Conservation (phyloP, 64 coral and sea anemone genomes). For the Stichodactyla helianthus region DNA sequence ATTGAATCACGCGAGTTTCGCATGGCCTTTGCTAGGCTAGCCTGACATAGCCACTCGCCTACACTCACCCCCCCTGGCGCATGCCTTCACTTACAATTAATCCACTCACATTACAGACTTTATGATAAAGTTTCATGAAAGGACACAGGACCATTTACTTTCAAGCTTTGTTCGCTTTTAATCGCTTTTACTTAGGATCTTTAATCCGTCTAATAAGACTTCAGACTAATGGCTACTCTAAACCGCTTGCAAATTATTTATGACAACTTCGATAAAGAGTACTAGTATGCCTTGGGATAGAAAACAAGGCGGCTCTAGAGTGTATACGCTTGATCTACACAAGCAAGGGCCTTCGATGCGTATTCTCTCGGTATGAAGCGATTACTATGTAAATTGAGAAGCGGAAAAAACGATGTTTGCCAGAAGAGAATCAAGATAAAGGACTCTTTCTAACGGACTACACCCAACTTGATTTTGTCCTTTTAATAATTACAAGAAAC, state of each 20-base stretch:
- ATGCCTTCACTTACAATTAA: not conserved
- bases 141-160: not conserved
- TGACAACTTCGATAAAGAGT: not conserved
- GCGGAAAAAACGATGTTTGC: no score
- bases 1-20: no score
- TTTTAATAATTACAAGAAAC: no score
- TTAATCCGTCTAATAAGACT: conserved; percentile 10
- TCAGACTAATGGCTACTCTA: conserved; percentile 8
- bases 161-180: not conserved
- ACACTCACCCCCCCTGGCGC: not conserved
- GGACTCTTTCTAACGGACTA: not conserved
- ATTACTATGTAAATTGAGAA: no score
- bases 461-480: no score
- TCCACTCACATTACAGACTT: not conserved
- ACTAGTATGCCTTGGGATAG: not conserved
- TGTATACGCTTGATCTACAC: not conserved
- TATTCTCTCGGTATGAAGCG: not conserved
- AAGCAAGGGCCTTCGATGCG: not conserved
- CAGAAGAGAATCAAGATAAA: not conserved
- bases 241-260: conserved; percentile 1
- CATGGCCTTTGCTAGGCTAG: no score
- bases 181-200: not conserved
- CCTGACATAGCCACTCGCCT: no score
- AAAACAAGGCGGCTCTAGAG: not conserved
- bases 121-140: not conserved